Conservation (phyloP, 2,113 vertebrate genomes). For the Nerophis ophidion region DNA sequence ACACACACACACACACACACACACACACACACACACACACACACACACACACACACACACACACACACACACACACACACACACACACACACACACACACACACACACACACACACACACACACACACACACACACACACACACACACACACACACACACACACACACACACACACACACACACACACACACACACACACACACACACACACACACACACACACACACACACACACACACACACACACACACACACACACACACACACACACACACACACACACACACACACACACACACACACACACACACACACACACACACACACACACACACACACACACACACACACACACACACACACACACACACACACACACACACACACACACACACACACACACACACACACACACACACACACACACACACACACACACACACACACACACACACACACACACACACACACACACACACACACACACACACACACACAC, state of each 20-base stretch:
- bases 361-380: neutral
- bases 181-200: neutral
- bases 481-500: neutral
- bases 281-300: too few species aligned
- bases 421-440: too few species aligned
- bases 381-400: neutral
- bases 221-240: neutral
- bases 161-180: neutral
- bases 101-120: neutral
- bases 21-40: neutral
- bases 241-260: neutral
- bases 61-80: neutral
- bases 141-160: neutral
- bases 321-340: slow-evolving; percentile 20
- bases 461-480: neutral
- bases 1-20: slow-evolving; percentile 15
- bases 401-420: neutral
- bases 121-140: neutral
- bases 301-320: too few species aligned
- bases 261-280: neutral
- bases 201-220: too few species aligned
- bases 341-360: neutral
- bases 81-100: too few species aligned
- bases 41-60: neutral
- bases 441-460: neutral